These are phyloP conservation scores for Spermophilus dauricus DNA, from an alignment of 2,113 vertebrate genomes.

Conservation along the genomic window DNA sequence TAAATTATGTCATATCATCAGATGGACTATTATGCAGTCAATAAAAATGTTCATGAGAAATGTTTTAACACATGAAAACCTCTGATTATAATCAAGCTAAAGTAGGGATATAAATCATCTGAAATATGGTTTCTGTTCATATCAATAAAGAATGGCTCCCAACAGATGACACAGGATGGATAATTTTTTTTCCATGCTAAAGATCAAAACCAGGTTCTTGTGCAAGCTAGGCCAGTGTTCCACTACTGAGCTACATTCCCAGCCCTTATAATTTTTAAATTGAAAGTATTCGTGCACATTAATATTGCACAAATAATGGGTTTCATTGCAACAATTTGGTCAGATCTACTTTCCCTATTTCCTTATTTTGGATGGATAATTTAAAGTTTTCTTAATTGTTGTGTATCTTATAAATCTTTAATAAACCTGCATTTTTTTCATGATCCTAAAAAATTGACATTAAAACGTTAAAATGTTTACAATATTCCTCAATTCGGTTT, in stretches of 20 bases:
- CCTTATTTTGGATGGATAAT: not conserved
- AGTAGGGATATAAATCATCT: not conserved
- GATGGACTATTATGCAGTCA: not conserved
- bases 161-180: not conserved
- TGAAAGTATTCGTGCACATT: not conserved
- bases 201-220: too few species aligned
- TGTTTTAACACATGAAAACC: slow-evolving; percentile 6
- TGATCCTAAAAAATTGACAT: not conserved
- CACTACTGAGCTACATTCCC: too few species aligned
- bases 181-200: too few species aligned
- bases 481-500: not conserved
- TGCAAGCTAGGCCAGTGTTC: too few species aligned
- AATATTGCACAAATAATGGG: not conserved
- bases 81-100: not conserved
- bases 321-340: not conserved
- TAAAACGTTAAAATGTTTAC: not conserved
- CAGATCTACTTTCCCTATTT: not conserved
- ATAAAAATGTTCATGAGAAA: slow-evolving; percentile 13
- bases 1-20: slow-evolving; percentile 6
- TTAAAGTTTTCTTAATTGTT: not conserved
- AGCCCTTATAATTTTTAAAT: not conserved
- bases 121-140: not conserved
- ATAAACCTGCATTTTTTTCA: not conserved
- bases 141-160: not conserved
- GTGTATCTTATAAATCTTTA: slow-evolving; percentile 16